Evolutionary conservation across 2,113 vertebrate species (phyloP).

Genomic region (Alligator sinensis): DNA sequence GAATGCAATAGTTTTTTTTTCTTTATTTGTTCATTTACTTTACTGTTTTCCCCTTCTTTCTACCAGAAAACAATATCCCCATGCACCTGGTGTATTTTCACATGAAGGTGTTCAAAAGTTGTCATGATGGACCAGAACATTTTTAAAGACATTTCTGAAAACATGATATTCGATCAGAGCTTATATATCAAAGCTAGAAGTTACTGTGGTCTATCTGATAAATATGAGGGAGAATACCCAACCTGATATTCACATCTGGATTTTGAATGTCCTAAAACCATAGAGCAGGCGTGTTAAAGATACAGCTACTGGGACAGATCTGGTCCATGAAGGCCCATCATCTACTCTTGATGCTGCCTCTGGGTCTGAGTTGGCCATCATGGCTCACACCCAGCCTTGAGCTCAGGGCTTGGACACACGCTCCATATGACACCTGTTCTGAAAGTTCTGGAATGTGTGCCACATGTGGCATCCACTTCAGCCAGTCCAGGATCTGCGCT

Average conservation of each 20-base stretch:
- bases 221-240: conserved; percentile 58
- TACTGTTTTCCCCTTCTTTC: conserved; percentile 58
- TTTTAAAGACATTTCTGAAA: conserved; percentile 59
- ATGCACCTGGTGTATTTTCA: conserved; percentile 68
- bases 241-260: conserved; percentile 36
- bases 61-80: conserved; percentile 62
- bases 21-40: conserved; percentile 48
- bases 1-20: conserved; percentile 4
- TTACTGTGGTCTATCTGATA: conserved; percentile 46
- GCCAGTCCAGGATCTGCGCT: too few species aligned
- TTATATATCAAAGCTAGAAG: conserved; percentile 20
- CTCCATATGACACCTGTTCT: too few species aligned
- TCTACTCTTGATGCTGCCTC: too few species aligned
- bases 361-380: too few species aligned
- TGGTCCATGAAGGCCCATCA: too few species aligned
- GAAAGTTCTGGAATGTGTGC: too few species aligned
- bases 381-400: too few species aligned
- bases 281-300: not conserved
- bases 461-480: too few species aligned
- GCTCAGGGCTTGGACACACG: too few species aligned
- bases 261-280: conserved; percentile 67
- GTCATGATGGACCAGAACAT: not conserved
- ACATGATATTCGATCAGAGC: conserved; percentile 24
- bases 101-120: conserved; percentile 55
- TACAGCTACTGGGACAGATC: too few species aligned